phyloP scores from a whole-genome alignment of 1,140 invertebrate species.

The Proales similis region DNA sequence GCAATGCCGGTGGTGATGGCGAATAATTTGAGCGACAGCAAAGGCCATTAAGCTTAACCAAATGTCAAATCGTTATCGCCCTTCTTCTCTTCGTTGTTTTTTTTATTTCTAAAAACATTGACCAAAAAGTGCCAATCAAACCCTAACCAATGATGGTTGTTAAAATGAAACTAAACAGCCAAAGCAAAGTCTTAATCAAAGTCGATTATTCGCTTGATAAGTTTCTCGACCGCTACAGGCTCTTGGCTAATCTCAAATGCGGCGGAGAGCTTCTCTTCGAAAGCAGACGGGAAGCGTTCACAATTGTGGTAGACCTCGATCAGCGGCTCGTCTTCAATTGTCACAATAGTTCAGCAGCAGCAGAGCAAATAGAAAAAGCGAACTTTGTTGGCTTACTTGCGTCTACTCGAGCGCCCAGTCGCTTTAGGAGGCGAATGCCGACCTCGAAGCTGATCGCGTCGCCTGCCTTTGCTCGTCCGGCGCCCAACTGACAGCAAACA shows the following conservation, averaged over 20 bases:
- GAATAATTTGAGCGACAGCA: no score
- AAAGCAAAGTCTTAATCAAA: constrained; percentile 26
- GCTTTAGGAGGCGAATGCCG: constrained; percentile 21
- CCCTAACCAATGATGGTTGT: no score
- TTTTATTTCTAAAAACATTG: no score
- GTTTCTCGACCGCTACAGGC: not conserved
- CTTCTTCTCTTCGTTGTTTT: no score
- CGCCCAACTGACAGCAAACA: constrained; percentile 8
- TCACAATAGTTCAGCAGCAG: not conserved
- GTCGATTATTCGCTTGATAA: constrained; percentile 34
- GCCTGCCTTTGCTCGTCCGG: constrained; percentile 21
- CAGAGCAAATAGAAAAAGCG: not conserved
- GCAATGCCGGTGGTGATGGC: no score
- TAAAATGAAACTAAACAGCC: no score
- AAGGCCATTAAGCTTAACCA: no score
- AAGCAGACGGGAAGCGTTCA: not conserved
- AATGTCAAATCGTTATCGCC: no score
- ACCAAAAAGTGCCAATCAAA: no score
- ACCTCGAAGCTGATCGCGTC: constrained; percentile 28
- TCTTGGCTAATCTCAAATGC: constrained; percentile 29
- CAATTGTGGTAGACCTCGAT: constrained; percentile 23
- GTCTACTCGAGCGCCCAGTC: constrained; percentile 18
- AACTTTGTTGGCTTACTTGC: not conserved
- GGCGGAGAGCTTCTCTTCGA: not conserved
- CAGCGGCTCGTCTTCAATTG: constrained; percentile 23